These are phyloP conservation scores for Artemisiospiza belli DNA, from an alignment of 2,113 vertebrate species.

Conservation along the genomic window DNA sequence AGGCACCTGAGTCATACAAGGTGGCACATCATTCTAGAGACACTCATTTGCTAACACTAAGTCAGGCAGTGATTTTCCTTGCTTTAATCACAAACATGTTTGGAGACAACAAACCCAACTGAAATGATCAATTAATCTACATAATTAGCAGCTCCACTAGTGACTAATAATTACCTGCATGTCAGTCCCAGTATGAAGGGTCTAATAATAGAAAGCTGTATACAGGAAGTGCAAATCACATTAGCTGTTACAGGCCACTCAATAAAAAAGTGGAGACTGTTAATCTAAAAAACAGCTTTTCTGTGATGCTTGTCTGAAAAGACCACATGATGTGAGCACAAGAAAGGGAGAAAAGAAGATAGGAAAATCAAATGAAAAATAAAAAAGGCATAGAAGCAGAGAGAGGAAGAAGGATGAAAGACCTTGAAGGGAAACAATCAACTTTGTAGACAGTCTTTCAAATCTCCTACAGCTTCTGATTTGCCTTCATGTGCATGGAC, in stretches of 20 bases:
- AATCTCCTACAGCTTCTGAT: background rate
- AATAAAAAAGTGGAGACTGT: background rate
- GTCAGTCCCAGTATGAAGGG: background rate
- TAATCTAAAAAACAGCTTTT: constrained; percentile 32
- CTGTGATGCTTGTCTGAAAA: constrained; percentile 9
- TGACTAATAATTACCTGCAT: constrained; percentile 38
- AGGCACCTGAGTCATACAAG: background rate
- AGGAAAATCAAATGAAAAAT: background rate
- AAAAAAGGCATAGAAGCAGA: background rate
- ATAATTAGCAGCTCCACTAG: constrained; percentile 24
- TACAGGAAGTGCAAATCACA: background rate
- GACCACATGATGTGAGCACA: background rate
- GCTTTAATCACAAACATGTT: background rate
- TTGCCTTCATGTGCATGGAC: background rate
- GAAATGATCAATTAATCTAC: constrained; percentile 14
- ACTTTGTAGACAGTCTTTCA: background rate
- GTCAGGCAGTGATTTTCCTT: background rate
- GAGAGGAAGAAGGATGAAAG: background rate
- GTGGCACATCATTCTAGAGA: background rate
- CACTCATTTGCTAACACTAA: background rate
- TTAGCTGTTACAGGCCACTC: background rate
- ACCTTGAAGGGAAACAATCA: background rate
- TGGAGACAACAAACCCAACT: constrained; percentile 3
- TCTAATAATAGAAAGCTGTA: constrained; percentile 29
- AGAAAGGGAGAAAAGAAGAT: background rate